phyloP scores from a whole-genome alignment of 2,797 vertebrate genomes.

The Acanthornis magna region DNA sequence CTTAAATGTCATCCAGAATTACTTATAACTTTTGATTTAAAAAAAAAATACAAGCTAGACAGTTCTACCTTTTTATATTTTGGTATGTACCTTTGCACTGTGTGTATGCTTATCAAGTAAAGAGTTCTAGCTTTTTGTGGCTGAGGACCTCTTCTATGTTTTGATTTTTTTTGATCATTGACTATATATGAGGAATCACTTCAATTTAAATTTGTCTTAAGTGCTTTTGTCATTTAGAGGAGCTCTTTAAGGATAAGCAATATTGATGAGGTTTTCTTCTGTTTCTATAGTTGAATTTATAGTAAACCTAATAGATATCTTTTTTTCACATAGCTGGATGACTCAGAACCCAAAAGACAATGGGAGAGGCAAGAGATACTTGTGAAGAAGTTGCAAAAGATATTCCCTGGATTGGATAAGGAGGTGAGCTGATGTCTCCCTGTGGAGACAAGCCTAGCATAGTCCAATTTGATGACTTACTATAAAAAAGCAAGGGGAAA shows the following conservation, averaged over 20 bases:
- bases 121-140: background rate
- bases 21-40: background rate
- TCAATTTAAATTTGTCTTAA: background rate
- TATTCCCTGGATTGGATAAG: constrained; percentile 88
- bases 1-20: background rate
- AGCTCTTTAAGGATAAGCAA: background rate
- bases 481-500: background rate
- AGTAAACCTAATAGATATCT: background rate
- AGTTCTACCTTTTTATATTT: background rate
- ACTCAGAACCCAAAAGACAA: constrained; percentile 69
- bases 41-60: background rate
- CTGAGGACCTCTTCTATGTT: background rate
- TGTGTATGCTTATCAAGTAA: background rate
- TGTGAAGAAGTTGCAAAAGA: constrained; percentile 85
- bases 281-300: background rate
- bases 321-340: constrained; percentile 61
- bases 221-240: background rate
- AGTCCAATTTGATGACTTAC: background rate
- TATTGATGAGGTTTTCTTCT: background rate
- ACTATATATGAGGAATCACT: background rate
- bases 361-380: constrained; percentile 86
- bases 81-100: background rate
- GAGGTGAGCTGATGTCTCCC: constrained; percentile 76
- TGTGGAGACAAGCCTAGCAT: background rate
- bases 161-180: background rate